Percentiles rank a stretch among this genome's conserved stretches.
Conservation (phyloP, 2,888 invertebrate genomes). For the Epinotia demarniana region DNA sequence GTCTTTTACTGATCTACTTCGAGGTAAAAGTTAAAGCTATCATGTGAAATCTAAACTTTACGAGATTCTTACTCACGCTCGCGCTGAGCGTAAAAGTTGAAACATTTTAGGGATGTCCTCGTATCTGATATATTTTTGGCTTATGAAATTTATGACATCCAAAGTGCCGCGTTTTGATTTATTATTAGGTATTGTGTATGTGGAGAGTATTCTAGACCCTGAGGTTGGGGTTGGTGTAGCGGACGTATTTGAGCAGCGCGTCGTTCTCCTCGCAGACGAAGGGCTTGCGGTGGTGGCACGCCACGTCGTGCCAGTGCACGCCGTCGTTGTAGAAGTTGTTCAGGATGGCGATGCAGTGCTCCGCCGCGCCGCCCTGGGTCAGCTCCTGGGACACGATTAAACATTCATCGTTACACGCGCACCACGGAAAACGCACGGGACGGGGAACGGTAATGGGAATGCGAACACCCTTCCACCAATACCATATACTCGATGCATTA, state of each 20-base stretch:
- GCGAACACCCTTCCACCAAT: neutral
- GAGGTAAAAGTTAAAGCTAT: slow-evolving; percentile 61
- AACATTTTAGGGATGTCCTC: neutral
- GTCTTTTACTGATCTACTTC: slow-evolving; percentile 43
- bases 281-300: slow-evolving; percentile 95
- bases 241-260: slow-evolving; percentile 92
- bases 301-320: slow-evolving; percentile 96
- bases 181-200: neutral
- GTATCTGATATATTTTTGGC: slow-evolving; percentile 22
- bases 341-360: slow-evolving; percentile 93
- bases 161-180: slow-evolving; percentile 8
- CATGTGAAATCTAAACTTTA: neutral
- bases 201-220: slow-evolving; percentile 82
- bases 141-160: slow-evolving; percentile 12
- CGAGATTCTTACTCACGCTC: slow-evolving; percentile 1
- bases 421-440: neutral
- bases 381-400: slow-evolving; percentile 82
- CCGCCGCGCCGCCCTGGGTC: slow-evolving; percentile 92
- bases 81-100: neutral
- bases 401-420: neutral
- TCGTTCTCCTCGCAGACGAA: slow-evolving; percentile 96
- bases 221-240: slow-evolving; percentile 92
- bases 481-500: too few relatives aligned
- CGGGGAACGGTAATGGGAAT: neutral
- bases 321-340: slow-evolving; percentile 97